Base-by-base conservation (phyloP, 92 coral and sea anemone species). In the Bergia sp. region DNA sequence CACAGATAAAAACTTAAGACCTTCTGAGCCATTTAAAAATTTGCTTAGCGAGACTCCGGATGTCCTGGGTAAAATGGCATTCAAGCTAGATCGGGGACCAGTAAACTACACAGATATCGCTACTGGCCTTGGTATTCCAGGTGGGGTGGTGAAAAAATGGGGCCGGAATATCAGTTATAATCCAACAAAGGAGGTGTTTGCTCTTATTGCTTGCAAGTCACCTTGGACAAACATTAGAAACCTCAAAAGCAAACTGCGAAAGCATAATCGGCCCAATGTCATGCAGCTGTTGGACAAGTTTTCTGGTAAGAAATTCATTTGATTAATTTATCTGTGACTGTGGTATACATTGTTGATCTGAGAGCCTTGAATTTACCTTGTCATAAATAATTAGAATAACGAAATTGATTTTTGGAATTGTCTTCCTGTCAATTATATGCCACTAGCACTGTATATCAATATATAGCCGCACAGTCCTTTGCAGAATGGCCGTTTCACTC, bases 21-120 rank as follows among this genome's bases (percentile, higher is more conserved):
- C 86, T 64, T 37, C 44, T 8, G 77, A 65, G 2, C 86, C 55
- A 64, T 66, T 82, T 8, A 43, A 45, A 13, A 42, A 82, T 7
- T 40, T 82, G 5, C 76, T 65, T 2, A 65, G 67, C 9, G 40
- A 39, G 20, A 82, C 86, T 21, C 86, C 77, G 8, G 86, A 82
- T 21, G 86, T 82, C 55, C 71, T 82, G 21, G 73, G 86, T 47
- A 65, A 82, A 82, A 82, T 82, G 86, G 86, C 76, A 4, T 41
- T 82, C 77, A 65, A 82, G 8, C 36, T 82, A 42, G 86, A 82
- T 43, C 55, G 55, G 41, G 86, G 86, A 65, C 8, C 42, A 6
- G 55, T 61, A 18, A 72, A 65, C 58, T 82, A 65, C 86, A 82
- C 0, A 43, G 76, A 65, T 45, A 21, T 82, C 15, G 86, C 86